These are phyloP conservation scores for Steatornis caripensis DNA, from an alignment of 2,113 vertebrate genomes.

Conservation along the genomic window DNA sequence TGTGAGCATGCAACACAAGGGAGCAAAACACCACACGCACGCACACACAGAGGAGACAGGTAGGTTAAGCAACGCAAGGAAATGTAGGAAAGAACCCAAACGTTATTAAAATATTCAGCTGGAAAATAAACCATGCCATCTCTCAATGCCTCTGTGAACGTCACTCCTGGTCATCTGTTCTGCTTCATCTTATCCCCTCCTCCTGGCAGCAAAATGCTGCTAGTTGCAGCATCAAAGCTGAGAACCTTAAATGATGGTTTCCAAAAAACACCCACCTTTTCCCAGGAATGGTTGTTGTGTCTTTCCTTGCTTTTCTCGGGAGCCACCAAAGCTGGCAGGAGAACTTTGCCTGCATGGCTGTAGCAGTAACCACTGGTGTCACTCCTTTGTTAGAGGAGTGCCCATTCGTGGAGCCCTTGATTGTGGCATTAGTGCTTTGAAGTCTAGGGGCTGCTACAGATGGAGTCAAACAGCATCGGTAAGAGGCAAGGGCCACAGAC, in stretches of 20 bases:
- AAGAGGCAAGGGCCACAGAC: neutral
- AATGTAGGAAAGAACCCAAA: neutral
- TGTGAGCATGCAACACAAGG: neutral
- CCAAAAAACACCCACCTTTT: neutral
- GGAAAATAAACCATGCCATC: neutral
- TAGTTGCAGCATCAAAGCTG: neutral
- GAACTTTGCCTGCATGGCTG: neutral
- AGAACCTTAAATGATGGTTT: neutral
- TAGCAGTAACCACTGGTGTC: neutral
- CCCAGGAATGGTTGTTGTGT: neutral
- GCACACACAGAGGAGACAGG: neutral
- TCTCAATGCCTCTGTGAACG: neutral
- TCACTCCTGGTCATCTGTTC: neutral
- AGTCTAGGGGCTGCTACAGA: neutral
- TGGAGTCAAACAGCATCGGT: neutral
- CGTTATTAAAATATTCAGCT: neutral
- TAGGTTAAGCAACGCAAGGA: neutral
- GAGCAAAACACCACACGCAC: neutral
- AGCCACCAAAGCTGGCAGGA: fast-evolving
- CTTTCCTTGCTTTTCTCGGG: neutral
- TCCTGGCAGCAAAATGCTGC: neutral
- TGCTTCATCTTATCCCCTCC: neutral
- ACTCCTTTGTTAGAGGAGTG: neutral
- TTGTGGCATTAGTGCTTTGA: neutral
- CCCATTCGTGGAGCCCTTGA: neutral